phyloP scores from a whole-genome alignment of 2,797 vertebrate species.

The Gymnothorax javanicus region DNA sequence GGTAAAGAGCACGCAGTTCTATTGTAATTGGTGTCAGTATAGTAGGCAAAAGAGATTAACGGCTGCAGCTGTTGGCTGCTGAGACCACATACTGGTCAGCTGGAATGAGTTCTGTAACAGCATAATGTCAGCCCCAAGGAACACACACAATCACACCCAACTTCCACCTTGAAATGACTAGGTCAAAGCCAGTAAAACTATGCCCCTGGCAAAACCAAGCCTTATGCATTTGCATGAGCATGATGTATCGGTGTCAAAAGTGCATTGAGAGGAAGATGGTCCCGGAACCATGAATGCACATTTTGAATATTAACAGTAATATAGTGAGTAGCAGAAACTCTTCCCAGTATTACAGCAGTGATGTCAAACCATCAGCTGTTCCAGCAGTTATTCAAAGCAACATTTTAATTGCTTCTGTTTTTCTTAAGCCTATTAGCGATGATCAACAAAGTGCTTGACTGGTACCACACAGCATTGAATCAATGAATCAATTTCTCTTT shows the following conservation, averaged over 20 bases:
- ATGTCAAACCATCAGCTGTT: background rate
- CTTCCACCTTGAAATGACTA: background rate
- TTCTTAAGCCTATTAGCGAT: background rate
- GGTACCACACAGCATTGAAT: background rate
- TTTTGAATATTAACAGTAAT: background rate
- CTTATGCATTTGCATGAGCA: background rate
- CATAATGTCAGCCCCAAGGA: background rate
- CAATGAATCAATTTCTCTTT: conserved; percentile 14
- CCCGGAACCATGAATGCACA: background rate
- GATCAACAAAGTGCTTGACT: conserved; percentile 18
- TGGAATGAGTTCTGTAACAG: background rate
- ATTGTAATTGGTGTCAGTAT: background rate
- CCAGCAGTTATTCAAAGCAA: background rate
- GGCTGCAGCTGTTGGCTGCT: background rate
- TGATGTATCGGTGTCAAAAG: background rate
- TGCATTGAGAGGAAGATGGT: background rate
- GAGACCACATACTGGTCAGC: background rate
- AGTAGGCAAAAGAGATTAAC: conserved; percentile 4
- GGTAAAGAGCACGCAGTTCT: background rate
- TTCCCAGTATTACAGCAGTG: background rate
- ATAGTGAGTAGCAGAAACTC: background rate
- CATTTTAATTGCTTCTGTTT: background rate
- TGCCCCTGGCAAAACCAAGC: background rate
- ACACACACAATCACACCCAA: background rate
- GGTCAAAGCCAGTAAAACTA: background rate